Evolutionary conservation across 2,113 vertebrate genomes (phyloP).

Genomic region (Psittacula cyanocephala): DNA sequence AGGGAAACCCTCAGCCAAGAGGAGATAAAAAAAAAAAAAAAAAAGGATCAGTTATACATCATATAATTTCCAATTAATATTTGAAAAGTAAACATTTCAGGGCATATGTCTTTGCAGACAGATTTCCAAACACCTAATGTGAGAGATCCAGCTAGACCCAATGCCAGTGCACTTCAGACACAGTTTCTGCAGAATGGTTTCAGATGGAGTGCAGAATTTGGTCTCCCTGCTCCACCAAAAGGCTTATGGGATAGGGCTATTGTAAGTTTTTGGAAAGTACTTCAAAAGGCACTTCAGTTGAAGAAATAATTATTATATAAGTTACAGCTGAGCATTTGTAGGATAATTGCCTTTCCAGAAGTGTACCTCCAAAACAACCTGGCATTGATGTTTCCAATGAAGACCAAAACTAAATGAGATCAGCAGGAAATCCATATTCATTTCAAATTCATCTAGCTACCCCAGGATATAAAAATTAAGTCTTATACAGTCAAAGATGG

Average conservation of each 20-base stretch:
- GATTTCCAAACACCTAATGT: slow-evolving; percentile 38
- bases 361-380: slow-evolving; percentile 54
- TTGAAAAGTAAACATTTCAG: slow-evolving; percentile 31
- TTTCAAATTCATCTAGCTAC: slow-evolving; percentile 54
- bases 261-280: slow-evolving; percentile 56
- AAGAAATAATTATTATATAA: slow-evolving; percentile 69
- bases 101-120: not conserved
- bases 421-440: slow-evolving; percentile 59
- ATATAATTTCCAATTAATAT: slow-evolving; percentile 23
- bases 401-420: slow-evolving; percentile 55
- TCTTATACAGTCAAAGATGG: not conserved
- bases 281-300: slow-evolving; percentile 61
- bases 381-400: slow-evolving; percentile 58
- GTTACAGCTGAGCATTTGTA: slow-evolving; percentile 67
- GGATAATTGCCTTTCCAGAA: slow-evolving; percentile 70
- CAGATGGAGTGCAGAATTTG: slow-evolving; percentile 19
- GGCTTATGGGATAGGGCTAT: slow-evolving; percentile 13
- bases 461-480: slow-evolving; percentile 52
- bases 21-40: slow-evolving; percentile 26
- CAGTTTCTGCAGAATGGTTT: not conserved
- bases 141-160: not conserved
- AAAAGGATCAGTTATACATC: slow-evolving; percentile 7
- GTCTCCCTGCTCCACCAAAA: slow-evolving; percentile 21
- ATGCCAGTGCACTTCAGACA: not conserved
- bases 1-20: slow-evolving; percentile 37